These are phyloP conservation scores for Chiloscyllium plagiosum DNA, from an alignment of 2,113 vertebrate species.

Conservation along the genomic window DNA sequence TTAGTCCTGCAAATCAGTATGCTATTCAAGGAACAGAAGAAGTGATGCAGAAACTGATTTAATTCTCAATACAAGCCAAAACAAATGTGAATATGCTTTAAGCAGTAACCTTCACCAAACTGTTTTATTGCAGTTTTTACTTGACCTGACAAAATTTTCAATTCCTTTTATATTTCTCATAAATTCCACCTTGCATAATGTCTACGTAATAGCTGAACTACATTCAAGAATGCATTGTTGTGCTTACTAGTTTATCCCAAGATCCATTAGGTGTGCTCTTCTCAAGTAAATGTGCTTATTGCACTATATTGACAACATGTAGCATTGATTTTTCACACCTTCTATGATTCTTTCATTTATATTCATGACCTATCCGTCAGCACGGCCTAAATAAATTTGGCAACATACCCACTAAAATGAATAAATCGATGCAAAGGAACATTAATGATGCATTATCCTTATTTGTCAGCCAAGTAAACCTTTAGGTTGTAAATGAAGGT, in stretches of 20 bases:
- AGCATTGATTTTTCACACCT: slow-evolving; percentile 80
- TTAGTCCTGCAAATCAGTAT: not conserved
- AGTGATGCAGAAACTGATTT: not conserved
- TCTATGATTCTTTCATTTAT: slow-evolving; percentile 96
- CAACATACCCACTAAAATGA: slow-evolving; percentile 75
- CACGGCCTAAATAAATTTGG: slow-evolving; percentile 89
- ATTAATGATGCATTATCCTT: slow-evolving; percentile 98
- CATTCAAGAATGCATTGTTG: slow-evolving; percentile 52
- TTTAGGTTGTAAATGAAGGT: slow-evolving; percentile 70
- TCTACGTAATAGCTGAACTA: not conserved
- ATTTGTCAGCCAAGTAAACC: slow-evolving; percentile 78
- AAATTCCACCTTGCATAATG: not conserved
- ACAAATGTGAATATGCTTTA: not conserved
- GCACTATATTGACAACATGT: slow-evolving; percentile 65
- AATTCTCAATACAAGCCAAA: not conserved
- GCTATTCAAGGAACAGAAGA: not conserved
- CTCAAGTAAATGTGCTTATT: slow-evolving; percentile 66
- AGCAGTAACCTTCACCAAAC: not conserved
- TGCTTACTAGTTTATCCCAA: slow-evolving; percentile 62
- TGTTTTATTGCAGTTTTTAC: not conserved
- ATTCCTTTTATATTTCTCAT: not conserved
- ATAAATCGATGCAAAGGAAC: slow-evolving; percentile 87
- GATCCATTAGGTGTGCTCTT: slow-evolving; percentile 66
- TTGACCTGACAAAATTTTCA: not conserved
- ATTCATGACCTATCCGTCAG: slow-evolving; percentile 93